Percentiles rank a stretch among this genome's conserved stretches.
phyloP scores from a whole-genome alignment of 1,140 invertebrate species.

The Drosophila subobscura region DNA sequence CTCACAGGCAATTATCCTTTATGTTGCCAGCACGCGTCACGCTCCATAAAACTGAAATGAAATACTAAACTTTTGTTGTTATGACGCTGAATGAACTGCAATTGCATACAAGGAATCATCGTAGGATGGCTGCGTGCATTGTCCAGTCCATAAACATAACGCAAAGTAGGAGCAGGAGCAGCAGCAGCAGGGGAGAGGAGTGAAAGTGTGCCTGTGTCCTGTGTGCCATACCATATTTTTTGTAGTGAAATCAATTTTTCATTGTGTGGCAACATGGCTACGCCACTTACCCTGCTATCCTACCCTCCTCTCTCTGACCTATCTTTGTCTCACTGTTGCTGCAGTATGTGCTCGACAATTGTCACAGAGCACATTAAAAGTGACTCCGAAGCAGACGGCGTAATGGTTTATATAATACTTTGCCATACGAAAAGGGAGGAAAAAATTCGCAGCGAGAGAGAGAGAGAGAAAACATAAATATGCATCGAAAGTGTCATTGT shows the following conservation, averaged over 20 bases:
- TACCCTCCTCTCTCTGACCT: too few relatives aligned
- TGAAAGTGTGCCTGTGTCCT: conserved; percentile 19
- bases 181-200: conserved; percentile 3
- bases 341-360: conserved; percentile 60
- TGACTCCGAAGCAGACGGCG: conserved; percentile 53
- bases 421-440: conserved; percentile 11
- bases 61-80: conserved; percentile 73
- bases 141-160: conserved; percentile 63
- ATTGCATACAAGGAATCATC: conserved; percentile 55
- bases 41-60: conserved; percentile 76
- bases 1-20: conserved; percentile 66
- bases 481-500: conserved; percentile 58
- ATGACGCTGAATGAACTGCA: conserved; percentile 74
- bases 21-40: conserved; percentile 56
- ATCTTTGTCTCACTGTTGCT: conserved; percentile 11
- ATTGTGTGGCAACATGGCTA: conserved; percentile 68
- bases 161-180: conserved; percentile 18
- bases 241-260: conserved; percentile 75
- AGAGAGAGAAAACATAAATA: conserved; percentile 56
- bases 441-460: background rate
- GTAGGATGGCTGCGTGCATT: conserved; percentile 17
- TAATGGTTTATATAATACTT: conserved; percentile 69
- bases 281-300: conserved; percentile 11
- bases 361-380: conserved; percentile 61
- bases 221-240: conserved; percentile 56